Conservation (phyloP, 2,113 vertebrate genomes). For the Lipophrys pholis region DNA sequence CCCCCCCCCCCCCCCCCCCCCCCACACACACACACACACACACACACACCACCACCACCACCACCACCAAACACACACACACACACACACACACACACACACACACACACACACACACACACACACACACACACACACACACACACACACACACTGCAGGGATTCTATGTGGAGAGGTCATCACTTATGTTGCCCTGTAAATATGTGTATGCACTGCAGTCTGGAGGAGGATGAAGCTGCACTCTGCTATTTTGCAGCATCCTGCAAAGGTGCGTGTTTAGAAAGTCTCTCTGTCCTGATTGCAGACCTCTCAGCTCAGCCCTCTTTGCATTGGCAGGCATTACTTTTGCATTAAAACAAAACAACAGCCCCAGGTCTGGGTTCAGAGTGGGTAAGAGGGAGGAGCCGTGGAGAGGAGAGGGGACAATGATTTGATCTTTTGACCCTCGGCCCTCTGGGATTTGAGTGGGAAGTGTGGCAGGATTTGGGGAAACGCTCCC, state of each 20-base stretch:
- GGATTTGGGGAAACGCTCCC: conserved; percentile 69
- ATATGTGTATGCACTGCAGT: neutral
- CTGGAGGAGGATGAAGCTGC: neutral
- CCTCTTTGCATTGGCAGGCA: neutral
- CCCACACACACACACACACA: too few relatives aligned
- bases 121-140: too few relatives aligned
- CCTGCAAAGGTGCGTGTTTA: conserved; percentile 46
- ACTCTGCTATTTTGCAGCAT: conserved; percentile 43
- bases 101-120: too few relatives aligned
- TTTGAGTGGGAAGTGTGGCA: conserved; percentile 71
- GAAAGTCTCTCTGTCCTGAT: conserved; percentile 21
- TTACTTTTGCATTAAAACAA: conserved; percentile 15
- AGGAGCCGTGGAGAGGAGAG: conserved; percentile 51
- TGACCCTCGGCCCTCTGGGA: conserved; percentile 58
- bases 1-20: too few relatives aligned
- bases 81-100: too few relatives aligned
- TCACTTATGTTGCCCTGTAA: too few relatives aligned
- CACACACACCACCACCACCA: too few relatives aligned
- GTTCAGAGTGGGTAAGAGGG: conserved; percentile 47
- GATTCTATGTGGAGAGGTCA: too few relatives aligned
- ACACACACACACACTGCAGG: too few relatives aligned
- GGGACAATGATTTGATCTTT: conserved; percentile 64
- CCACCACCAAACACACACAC: too few relatives aligned
- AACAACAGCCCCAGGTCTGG: conserved; percentile 5
- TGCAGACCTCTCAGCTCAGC: conserved; percentile 19